Evolutionary conservation across 92 coral and sea anemone species (phyloP), one percentile per base, ranked within the genome.

Genomic region (Porites rus): DNA sequence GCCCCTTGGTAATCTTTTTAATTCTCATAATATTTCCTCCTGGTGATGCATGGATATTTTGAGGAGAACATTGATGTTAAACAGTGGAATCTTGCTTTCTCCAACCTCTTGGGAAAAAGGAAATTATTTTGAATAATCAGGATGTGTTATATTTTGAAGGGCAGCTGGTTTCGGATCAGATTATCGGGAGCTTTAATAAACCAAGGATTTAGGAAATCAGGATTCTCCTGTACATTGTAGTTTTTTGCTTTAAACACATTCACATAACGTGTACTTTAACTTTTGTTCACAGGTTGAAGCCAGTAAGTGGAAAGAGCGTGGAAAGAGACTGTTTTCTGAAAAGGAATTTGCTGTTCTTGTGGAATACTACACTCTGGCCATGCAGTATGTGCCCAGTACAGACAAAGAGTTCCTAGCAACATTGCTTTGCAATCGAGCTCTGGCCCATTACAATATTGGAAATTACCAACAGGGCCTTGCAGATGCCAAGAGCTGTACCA

Each of bases 231-330:
- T 56, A 12, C 16, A 4, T 14, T 12, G 61, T 56, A 56, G 14
- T 56, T 56, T 56, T 54, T 56, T 54, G 10, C 60, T 9, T 10
- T 13, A 10, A 9, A 54, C 60, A 54, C 11, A 10, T 54, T 54
- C 10, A 54, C 60, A 10, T 13, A 10, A 12, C 61, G 8, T 56
- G 61, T 52, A 19, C 3, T 53, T 7, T 71, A 20, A n/a, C 13
- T 38, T 69, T 18, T 72, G 46, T 59, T 3, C 16, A 56, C 16
- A 92, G 95, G 73, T 51, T 10, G 95, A 92, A 74, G 95, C 95
- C n/a, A 70, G 70, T 22, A 87, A 71, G 67, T 92, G 95, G 95
- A 92, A 88, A 78, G 91, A 86, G 73, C 90, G 91, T 38, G 95
- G 95, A 16, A 92, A 90, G 54, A 88, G 81, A 75, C 79, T 92